A percentile compares a stretch with the other conserved stretches of the same genome.
Conservation (phyloP, 2,797 vertebrate genomes). For the Amphiprion clarkii region DNA sequence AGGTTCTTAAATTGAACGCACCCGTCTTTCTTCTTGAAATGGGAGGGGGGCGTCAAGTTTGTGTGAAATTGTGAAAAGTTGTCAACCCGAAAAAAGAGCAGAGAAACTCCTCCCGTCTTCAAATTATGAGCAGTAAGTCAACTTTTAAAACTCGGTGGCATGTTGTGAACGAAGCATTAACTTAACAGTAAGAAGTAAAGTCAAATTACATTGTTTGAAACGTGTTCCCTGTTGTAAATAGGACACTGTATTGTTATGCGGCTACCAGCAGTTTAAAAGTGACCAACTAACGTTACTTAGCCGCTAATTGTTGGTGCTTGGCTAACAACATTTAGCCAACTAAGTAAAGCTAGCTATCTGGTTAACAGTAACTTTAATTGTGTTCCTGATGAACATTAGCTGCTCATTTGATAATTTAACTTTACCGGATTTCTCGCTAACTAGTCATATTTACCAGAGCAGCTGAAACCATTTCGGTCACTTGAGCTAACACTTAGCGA, state of each 20-base stretch:
- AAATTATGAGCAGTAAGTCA: constrained; percentile 89
- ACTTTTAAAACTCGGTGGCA: constrained; percentile 72
- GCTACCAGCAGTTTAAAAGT: constrained; percentile 68
- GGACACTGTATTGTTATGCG: constrained; percentile 25
- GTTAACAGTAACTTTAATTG: constrained; percentile 7
- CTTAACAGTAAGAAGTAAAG: not conserved
- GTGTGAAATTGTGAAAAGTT: constrained; percentile 88
- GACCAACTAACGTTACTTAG: constrained; percentile 46
- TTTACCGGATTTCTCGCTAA: not conserved
- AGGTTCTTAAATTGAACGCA: constrained; percentile 50
- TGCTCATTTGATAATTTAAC: not conserved
- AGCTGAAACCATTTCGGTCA: not conserved
- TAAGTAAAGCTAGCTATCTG: constrained; percentile 24
- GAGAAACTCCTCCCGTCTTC: constrained; percentile 88
- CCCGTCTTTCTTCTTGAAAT: constrained; percentile 65
- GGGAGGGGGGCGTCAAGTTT: constrained; percentile 79
- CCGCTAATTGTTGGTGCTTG: constrained; percentile 59
- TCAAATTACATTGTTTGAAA: not conserved
- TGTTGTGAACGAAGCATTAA: constrained; percentile 25
- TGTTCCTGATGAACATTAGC: not conserved
- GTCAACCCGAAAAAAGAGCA: constrained; percentile 85
- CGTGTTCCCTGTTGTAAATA: not conserved
- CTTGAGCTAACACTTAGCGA: constrained; percentile 8
- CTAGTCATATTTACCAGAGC: not conserved
- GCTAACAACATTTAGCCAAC: constrained; percentile 63